Evolutionary conservation across 1,140 invertebrate species (phyloP).

Genomic region (Drosophila takahashii): DNA sequence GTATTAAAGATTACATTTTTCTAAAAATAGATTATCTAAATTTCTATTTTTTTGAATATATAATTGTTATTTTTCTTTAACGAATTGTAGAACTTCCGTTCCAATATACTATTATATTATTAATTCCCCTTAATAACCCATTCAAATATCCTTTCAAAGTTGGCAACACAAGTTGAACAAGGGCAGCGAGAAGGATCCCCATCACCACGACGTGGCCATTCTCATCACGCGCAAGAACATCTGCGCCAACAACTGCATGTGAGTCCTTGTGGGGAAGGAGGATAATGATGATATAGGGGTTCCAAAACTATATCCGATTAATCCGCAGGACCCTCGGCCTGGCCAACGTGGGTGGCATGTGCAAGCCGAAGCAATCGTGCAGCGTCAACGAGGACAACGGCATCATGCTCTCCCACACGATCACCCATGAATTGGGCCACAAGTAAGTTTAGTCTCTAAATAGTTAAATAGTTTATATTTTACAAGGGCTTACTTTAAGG

Average conservation of each 20-base stretch:
- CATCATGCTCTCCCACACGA: slow-evolving; percentile 95
- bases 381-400: slow-evolving; percentile 97
- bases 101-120: no score
- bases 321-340: slow-evolving; percentile 92
- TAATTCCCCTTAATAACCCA: no score
- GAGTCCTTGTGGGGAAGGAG: slow-evolving; percentile 29
- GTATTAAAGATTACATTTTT: no score
- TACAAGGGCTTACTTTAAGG: no score
- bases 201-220: slow-evolving; percentile 97
- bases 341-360: slow-evolving; percentile 96
- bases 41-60: no score
- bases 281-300: not conserved
- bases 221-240: slow-evolving; percentile 95
- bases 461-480: no score
- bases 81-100: no score
- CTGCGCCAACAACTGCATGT: slow-evolving; percentile 86
- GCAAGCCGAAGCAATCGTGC: slow-evolving; percentile 93
- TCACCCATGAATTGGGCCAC: slow-evolving; percentile 96
- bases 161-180: slow-evolving; percentile 94
- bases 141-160: slow-evolving; percentile 55
- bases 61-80: no score
- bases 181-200: slow-evolving; percentile 90
- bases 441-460: slow-evolving; percentile 88
- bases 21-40: no score
- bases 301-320: slow-evolving; percentile 62